Evolutionary conservation across 2,113 vertebrate species (phyloP).

Genomic region (Indri indri): DNA sequence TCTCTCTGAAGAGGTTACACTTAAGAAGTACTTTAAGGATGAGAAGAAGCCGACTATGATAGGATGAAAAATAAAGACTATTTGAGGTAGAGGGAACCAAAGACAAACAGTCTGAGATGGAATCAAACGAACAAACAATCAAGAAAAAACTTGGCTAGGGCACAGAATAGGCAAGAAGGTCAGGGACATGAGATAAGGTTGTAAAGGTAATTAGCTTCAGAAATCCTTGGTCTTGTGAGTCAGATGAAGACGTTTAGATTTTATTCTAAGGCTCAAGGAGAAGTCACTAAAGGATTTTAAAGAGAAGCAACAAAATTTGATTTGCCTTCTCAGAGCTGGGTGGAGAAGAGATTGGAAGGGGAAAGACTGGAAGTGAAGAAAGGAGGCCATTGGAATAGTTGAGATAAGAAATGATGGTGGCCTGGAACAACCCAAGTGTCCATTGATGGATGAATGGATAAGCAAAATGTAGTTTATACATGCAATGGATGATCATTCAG

Average conservation of each 20-base stretch:
- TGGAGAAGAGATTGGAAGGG: background rate
- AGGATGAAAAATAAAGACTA: background rate
- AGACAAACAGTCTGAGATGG: background rate
- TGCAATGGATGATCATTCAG: background rate
- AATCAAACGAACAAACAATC: background rate
- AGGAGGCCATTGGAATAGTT: background rate
- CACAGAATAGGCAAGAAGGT: background rate
- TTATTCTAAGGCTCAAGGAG: background rate
- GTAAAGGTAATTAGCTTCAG: background rate
- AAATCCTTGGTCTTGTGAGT: background rate
- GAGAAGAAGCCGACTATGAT: background rate
- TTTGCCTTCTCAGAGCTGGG: background rate
- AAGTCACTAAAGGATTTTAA: background rate
- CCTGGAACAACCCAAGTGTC: background rate
- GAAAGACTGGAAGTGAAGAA: background rate
- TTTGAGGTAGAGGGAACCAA: background rate
- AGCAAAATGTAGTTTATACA: background rate
- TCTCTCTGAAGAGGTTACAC: background rate
- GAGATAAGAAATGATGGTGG: background rate
- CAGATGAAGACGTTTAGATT: background rate
- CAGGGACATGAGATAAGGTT: background rate
- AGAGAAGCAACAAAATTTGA: background rate
- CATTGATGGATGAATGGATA: no score
- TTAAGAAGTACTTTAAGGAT: background rate
- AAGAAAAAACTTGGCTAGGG: background rate